Evolutionary conservation across 1,140 invertebrate species (phyloP), one percentile per base, ranked within the genome.

Genomic region (Dufourea novaeangliae): DNA sequence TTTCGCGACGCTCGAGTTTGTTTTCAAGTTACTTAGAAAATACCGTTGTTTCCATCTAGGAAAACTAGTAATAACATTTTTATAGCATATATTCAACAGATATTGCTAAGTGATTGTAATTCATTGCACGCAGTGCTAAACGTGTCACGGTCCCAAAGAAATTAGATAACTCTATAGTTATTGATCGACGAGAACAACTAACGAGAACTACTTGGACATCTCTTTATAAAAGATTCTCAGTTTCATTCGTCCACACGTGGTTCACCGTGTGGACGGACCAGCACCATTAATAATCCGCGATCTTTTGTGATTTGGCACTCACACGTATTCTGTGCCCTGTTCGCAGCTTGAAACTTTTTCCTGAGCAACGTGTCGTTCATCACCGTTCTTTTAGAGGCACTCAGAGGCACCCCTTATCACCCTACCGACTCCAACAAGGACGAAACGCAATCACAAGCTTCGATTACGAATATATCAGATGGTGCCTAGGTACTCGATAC

Each of bases 231-330:
- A 71, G 67, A 62, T 62, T 56, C n/a, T n/a, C 50, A 54, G 11
- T 71, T 71, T 54, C 68, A 63, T 52, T 77, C 44, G 46, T 20
- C 75, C 70, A 77, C 46, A 25, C 46, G n/a, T 44, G 1, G 37
- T 32, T n/a, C n/a, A n/a, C 32, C 22, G 44, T 20, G 59, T 54
- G 69, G 67, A 77, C 67, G 56, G 32, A 68, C 44, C 75, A 77
- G 75, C 75, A 77, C 75, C 75, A 77, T 62, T 52, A 39, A 63
- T 20, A 44, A 70, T 62, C 64, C 44, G 37, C 3, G 37, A 59
- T 25, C 57, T 77, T n/a, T n/a, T 75, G 68, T 62, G 62, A 54
- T 80, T 84, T 81, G 81, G 81, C 82, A 84, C 78, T 80, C 69
- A 73, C 27, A 12, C 17, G 41, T 54, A 50, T 63, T 7, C 32